Base-by-base conservation (phyloP, 2,113 vertebrate genomes). In the Progne subis region DNA sequence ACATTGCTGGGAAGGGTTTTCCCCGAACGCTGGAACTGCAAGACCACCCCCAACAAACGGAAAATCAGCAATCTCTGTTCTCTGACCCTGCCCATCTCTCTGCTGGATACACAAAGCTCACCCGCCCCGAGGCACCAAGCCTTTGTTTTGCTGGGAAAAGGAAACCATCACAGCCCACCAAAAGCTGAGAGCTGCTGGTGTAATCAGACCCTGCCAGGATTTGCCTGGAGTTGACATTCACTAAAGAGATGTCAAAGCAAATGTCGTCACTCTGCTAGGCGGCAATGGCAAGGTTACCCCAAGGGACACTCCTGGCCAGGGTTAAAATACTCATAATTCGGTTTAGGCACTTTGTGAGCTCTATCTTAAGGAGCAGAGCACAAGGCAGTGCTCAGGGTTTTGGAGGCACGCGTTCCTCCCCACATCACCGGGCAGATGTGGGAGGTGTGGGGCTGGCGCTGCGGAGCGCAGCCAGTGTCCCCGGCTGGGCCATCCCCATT, bases 401-500 rank as follows among this genome's bases (percentile, higher is more conserved):
- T 29, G 84, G 81, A 57, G 87, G 63, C 74, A 74, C 68, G 60
- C 72, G 82, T 76, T 72, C 61, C n/a, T 31, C 41, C 71, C 44
- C 1, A 0, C 21, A 39, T 4, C 23, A 41, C 81, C 21, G 67
- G 74, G 61, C 53, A 2, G 12, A 19, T n/a, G 34, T 31, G 43
- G 43, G 57, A 20, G 72, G 44, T 16, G 67, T 12, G 16, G 25
- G 52, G 56, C 3, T 71, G 56, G 63, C 87, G 59, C 3, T 2
- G 50, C 85, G 63, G 72, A 0, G 29, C 61, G 47, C 29, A 41
- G 61, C 1, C 3, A 16, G 34, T 6, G 60, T 49, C 82, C 79
- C 82, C 70, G 29, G 69, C n/a, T 12, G 65, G 89, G 71, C 90
- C 94, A 85, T 87, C 96, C 95, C 97, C 97, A 97, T 98, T 98